phyloP scores from a whole-genome alignment of 2,113 vertebrate species.

The Cyphomyrus plagiostoma region DNA sequence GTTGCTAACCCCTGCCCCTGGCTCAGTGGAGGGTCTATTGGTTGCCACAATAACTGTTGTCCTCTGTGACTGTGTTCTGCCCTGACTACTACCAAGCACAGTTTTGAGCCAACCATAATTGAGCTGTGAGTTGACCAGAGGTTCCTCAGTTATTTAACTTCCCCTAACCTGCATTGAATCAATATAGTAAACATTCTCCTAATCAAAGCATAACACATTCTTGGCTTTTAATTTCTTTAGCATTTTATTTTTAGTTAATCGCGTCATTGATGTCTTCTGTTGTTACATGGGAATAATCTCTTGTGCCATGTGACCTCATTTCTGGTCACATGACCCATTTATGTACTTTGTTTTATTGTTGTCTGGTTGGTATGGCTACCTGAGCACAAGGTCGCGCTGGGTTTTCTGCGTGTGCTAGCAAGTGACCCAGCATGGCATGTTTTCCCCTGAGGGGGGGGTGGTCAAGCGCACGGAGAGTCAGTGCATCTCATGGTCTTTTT shows the following conservation, averaged over 20 bases:
- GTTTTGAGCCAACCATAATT: slow-evolving; percentile 22
- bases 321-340: background rate
- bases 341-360: background rate
- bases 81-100: background rate
- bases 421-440: background rate
- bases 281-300: background rate
- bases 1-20: background rate
- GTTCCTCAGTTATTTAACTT: background rate
- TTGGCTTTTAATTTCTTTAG: background rate
- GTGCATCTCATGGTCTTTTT: background rate
- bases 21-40: background rate
- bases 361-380: background rate
- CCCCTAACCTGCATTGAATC: background rate
- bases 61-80: background rate
- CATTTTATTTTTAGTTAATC: background rate
- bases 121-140: background rate
- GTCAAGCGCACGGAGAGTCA: background rate
- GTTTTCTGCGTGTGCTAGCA: background rate
- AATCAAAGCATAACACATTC: background rate
- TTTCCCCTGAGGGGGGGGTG: background rate
- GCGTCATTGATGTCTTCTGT: background rate
- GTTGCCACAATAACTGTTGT: background rate
- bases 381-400: background rate
- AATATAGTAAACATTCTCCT: background rate
- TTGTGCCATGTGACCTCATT: background rate